A percentile compares a stretch with the other conserved stretches of the same genome.
phyloP scores from a whole-genome alignment of 2,113 vertebrate species.

The Aegithalos caudatus region DNA sequence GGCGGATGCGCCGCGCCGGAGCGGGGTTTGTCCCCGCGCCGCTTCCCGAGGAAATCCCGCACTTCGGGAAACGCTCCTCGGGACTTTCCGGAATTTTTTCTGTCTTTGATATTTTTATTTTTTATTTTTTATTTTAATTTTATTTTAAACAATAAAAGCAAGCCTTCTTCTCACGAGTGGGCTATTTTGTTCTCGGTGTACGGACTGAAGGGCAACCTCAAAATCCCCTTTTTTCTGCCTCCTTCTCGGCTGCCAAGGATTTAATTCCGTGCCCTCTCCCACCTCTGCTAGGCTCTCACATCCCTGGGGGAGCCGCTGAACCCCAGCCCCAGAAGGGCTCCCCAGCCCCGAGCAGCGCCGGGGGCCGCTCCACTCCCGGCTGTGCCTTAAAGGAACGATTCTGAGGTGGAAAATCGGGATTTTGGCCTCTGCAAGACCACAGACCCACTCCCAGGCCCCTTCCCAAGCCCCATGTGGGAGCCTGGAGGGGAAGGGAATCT shows the following conservation, averaged over 20 bases:
- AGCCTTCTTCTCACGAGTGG: not conserved
- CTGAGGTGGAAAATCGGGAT: not conserved
- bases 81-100: not conserved
- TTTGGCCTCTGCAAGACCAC: not conserved
- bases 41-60: not conserved
- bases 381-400: not conserved
- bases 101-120: not conserved
- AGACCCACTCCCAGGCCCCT: accelerated
- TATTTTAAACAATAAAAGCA: constrained; percentile 11
- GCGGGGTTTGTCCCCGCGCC: not conserved
- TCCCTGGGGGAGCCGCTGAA: not conserved
- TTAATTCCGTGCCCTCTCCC: accelerated
- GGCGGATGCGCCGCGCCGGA: not conserved
- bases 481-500: not conserved
- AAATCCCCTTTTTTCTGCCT: not conserved
- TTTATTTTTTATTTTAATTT: not conserved
- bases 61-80: not conserved
- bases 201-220: not conserved
- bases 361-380: not conserved
- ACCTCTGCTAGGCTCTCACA: accelerated
- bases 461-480: accelerated
- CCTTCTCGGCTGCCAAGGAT: not conserved
- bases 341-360: too few species aligned
- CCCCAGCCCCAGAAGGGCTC: too few species aligned
- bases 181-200: not conserved